Evolutionary conservation across 2,888 invertebrate species (phyloP).

Genomic region (Drosophila anomelani): DNA sequence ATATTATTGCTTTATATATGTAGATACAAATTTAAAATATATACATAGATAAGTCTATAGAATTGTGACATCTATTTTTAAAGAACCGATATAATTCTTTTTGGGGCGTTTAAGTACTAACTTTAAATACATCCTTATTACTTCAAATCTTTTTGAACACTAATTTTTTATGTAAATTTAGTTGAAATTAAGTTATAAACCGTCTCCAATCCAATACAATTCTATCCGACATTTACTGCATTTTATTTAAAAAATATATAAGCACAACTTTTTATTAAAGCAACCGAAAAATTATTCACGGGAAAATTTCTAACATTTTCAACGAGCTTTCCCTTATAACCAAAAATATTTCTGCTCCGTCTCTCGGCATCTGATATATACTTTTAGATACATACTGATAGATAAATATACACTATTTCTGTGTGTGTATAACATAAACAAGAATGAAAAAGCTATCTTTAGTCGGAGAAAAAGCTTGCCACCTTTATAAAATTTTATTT

Average conservation of each 20-base stretch:
- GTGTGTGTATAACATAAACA: slow-evolving; percentile 16
- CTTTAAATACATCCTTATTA: not conserved
- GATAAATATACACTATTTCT: slow-evolving; percentile 1
- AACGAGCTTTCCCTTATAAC: slow-evolving; percentile 14
- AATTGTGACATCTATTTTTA: slow-evolving; percentile 5
- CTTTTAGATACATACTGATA: not conserved
- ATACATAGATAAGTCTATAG: not conserved
- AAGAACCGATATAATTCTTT: not conserved
- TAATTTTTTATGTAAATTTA: not conserved
- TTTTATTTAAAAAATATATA: not conserved
- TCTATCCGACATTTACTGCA: not conserved
- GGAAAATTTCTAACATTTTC: slow-evolving; percentile 5
- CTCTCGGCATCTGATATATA: slow-evolving; percentile 7
- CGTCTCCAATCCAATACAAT: not conserved
- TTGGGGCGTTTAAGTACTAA: not conserved
- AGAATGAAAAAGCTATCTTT: slow-evolving; percentile 10
- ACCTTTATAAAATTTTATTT: not conserved
- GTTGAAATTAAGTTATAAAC: not conserved
- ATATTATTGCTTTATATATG: not conserved
- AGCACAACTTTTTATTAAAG: not conserved
- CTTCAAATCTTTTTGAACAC: not conserved
- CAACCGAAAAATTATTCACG: not conserved
- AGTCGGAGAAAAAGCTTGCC: not conserved
- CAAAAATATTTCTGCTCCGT: slow-evolving; percentile 2
- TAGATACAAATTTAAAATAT: not conserved